These are phyloP conservation scores for Conomelus anceps DNA, from an alignment of 2,888 invertebrate genomes.

Conservation along the genomic window DNA sequence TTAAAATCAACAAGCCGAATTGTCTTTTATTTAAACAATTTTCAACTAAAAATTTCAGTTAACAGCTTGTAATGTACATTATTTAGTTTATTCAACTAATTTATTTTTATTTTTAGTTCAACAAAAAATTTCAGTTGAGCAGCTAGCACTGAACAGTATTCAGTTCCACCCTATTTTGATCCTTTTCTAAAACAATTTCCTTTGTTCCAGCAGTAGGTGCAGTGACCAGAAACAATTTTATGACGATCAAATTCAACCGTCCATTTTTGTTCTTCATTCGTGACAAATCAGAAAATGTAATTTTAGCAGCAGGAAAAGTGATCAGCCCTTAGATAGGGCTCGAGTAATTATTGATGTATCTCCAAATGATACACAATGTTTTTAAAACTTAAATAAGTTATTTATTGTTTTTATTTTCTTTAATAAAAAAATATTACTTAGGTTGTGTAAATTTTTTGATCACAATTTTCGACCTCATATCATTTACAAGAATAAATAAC, in stretches of 20 bases:
- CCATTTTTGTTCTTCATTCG: slow-evolving; percentile 38
- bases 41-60: too few species aligned
- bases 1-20: too few species aligned
- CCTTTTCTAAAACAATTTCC: slow-evolving; percentile 1
- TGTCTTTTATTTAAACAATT: too few species aligned
- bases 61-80: too few species aligned
- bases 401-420: neutral
- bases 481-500: too few species aligned
- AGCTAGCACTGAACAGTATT: too few species aligned
- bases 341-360: neutral
- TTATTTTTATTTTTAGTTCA: too few species aligned
- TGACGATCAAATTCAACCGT: slow-evolving; percentile 35
- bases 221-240: slow-evolving; percentile 28
- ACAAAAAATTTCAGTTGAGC: too few species aligned
- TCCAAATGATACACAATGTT: neutral
- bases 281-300: slow-evolving; percentile 32
- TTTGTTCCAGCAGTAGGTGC: slow-evolving; percentile 30
- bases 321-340: slow-evolving; percentile 29
- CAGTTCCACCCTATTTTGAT: neutral
- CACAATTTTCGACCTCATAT: too few species aligned
- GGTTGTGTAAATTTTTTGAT: too few species aligned
- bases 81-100: too few species aligned
- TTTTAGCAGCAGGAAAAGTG: slow-evolving; percentile 35
- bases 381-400: neutral
- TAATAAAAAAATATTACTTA: neutral